Evolutionary conservation across 2,113 vertebrate species (phyloP).

Genomic region (Phaethornis superciliosus): DNA sequence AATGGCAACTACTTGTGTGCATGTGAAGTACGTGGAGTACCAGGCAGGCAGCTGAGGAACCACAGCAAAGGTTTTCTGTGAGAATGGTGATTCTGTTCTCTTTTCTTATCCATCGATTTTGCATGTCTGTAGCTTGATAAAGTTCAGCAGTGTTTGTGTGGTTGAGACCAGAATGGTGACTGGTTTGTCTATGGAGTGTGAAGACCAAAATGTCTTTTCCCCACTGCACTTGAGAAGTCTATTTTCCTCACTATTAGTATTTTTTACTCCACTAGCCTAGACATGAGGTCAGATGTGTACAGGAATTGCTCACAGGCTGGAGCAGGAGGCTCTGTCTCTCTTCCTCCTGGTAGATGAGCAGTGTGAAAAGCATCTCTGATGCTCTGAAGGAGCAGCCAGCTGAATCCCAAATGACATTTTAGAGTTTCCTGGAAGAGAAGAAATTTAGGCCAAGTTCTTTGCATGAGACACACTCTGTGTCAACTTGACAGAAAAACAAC

Average conservation of each 20-base stretch:
- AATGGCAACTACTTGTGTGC: background rate
- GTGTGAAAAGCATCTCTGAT: background rate
- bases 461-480: background rate
- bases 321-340: background rate
- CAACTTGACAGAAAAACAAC: conserved; percentile 44
- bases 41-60: background rate
- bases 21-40: background rate
- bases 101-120: background rate
- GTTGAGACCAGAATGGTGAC: background rate
- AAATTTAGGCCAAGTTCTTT: background rate
- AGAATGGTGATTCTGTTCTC: background rate
- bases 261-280: background rate
- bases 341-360: background rate
- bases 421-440: conserved; percentile 37
- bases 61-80: background rate
- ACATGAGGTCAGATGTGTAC: accelerated
- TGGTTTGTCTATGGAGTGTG: background rate
- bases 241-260: background rate
- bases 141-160: background rate
- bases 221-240: background rate
- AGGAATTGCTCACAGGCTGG: background rate
- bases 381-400: background rate
- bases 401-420: background rate
- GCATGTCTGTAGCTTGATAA: background rate
- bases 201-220: background rate